Base-by-base conservation (phyloP, 2,797 vertebrate genomes). In the Dromococcyx pavoninus region DNA sequence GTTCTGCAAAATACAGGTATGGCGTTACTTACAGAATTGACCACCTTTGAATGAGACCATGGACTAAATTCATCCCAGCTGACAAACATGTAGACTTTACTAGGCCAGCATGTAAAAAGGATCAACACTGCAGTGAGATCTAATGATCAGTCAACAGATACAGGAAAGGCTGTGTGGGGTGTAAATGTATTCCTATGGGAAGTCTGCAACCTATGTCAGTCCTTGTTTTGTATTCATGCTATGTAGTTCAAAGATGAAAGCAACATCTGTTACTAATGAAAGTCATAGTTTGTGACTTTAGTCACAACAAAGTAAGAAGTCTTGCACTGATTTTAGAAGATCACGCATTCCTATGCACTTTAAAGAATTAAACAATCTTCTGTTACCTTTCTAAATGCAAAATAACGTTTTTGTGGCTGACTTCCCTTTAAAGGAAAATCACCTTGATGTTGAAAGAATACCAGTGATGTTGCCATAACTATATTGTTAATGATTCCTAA, bases 201-300 rank as follows among this genome's bases (percentile, higher is more conserved):
- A 93, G 19, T 4, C 12, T 74, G 53, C 23, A 82, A 33, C 37
- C 48, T 90, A 91, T 80, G 41, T 50, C 53, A 74, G 9, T 83
- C 41, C 70, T 72, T 69, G 61, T 73, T 94, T 78, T 84, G 32
- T 61, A 46, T 22, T 65, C 30, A 23, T 60, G 60, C 14, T 54
- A 5, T 41, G 39, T 62, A 61, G 70, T 73, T 78, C 70, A 73
- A 2, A 66, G 88, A 90, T 53, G 77, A 95, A 94, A 71, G 64
- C 41, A 84, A 73, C 35, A 64, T 84, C 41, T 90, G 71, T 77
- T 85, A 76, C 43, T 74, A 93, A 91, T 82, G 77, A 91, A 93
- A 76, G 25, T 13, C 53, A 70, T 76, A 39, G 24, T 23, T 43
- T 94, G 37, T 85, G 65, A 70, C 46, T 83, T 48, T 51, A 66